Conservation (phyloP, 1,140 invertebrate genomes). For the Drosophila serrata region DNA sequence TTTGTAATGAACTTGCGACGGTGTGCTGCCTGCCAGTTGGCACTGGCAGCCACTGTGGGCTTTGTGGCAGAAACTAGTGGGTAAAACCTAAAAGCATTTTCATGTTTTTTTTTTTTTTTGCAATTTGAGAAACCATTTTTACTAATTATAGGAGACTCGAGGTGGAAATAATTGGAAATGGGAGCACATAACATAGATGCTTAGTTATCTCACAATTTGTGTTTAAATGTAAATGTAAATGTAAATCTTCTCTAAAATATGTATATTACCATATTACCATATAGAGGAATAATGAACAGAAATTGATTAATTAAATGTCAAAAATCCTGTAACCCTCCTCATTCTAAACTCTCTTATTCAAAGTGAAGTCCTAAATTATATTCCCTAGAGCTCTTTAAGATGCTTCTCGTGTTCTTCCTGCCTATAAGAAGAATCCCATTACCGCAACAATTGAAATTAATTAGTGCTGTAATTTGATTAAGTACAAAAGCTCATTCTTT, state of each 20-base stretch:
- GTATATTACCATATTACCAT: too few species aligned
- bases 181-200: too few species aligned
- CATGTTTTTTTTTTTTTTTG: not conserved
- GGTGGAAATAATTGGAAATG: too few species aligned
- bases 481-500: constrained; percentile 50
- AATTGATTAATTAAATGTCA: not conserved
- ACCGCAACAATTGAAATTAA: constrained; percentile 74
- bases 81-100: constrained; percentile 21
- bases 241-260: too few species aligned
- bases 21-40: constrained; percentile 40
- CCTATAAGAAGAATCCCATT: constrained; percentile 22
- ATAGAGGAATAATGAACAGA: not conserved
- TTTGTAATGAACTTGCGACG: constrained; percentile 78
- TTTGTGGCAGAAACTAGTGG: not conserved
- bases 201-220: too few species aligned
- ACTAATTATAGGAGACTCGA: not conserved
- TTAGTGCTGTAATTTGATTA: constrained; percentile 79
- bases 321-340: not conserved
- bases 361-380: constrained; percentile 7
- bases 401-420: constrained; percentile 25
- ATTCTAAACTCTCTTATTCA: not conserved
- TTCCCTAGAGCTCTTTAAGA: constrained; percentile 11
- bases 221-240: too few species aligned
- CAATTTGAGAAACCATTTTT: not conserved
- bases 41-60: constrained; percentile 43